phyloP scores from a whole-genome alignment of 2,797 vertebrate genomes.

The Hoplostethus mediterraneus region DNA sequence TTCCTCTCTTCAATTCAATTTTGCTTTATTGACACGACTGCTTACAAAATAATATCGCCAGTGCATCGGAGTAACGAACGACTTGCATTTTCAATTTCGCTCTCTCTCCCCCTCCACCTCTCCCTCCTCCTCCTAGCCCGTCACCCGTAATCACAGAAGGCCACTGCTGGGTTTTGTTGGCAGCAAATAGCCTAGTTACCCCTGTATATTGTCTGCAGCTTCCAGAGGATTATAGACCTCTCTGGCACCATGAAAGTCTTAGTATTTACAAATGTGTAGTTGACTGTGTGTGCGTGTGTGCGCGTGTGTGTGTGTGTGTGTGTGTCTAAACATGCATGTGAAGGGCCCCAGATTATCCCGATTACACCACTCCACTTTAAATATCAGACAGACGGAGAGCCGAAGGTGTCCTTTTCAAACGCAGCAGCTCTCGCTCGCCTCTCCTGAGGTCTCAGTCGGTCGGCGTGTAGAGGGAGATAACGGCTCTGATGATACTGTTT shows the following conservation, averaged over 20 bases:
- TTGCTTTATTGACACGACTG: constrained; percentile 27
- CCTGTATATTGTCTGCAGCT: constrained; percentile 55
- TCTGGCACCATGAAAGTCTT: constrained; percentile 50
- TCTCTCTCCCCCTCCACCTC: not conserved
- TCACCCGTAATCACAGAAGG: constrained; percentile 56
- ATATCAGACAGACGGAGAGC: constrained; percentile 56
- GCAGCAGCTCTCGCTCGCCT: constrained; percentile 25
- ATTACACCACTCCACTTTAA: constrained; percentile 50
- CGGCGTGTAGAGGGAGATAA: constrained; percentile 25
- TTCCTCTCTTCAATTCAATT: not conserved
- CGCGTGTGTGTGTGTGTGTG: not conserved
- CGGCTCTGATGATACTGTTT: constrained; percentile 34
- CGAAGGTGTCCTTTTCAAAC: constrained; percentile 63
- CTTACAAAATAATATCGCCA: constrained; percentile 36
- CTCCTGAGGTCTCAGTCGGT: constrained; percentile 37
- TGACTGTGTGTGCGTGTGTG: constrained; percentile 36
- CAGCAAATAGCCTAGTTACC: constrained; percentile 44
- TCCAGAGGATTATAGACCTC: constrained; percentile 56
- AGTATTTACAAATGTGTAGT: constrained; percentile 46
- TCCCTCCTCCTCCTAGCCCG: constrained; percentile 1
- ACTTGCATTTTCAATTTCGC: constrained; percentile 41
- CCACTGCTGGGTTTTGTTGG: constrained; percentile 54
- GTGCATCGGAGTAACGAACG: constrained; percentile 39
- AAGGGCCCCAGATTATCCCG: constrained; percentile 44
- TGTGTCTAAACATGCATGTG: constrained; percentile 16